Evolutionary conservation across 2,113 vertebrate species (phyloP).

Genomic region (Pangasianodon hypophthalmus): DNA sequence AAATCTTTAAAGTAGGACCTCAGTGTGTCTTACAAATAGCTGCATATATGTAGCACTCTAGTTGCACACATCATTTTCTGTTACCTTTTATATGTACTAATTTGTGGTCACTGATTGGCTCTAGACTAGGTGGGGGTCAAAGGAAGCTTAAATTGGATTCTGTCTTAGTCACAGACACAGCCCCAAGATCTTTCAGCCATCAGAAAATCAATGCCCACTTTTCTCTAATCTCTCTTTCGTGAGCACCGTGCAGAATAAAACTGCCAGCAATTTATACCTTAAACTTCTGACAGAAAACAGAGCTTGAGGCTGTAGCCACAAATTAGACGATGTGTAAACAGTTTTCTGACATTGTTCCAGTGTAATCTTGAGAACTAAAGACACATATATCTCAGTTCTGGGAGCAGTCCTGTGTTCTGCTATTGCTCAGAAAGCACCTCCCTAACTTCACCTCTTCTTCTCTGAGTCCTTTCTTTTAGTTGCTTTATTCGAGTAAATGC

Average conservation of each 20-base stretch:
- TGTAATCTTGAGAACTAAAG: not conserved
- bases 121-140: not conserved
- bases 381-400: not conserved
- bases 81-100: not conserved
- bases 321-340: not conserved
- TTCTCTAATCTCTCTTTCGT: not conserved
- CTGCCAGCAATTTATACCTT: not conserved
- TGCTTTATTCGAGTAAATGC: not conserved
- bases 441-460: not conserved
- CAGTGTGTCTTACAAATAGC: not conserved
- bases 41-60: not conserved
- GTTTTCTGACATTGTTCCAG: not conserved
- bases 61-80: not conserved
- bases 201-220: conserved; percentile 28
- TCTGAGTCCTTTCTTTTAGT: not conserved
- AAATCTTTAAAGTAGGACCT: not conserved
- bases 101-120: not conserved
- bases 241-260: conserved; percentile 10
- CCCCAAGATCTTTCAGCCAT: conserved; percentile 12
- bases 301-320: not conserved
- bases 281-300: not conserved
- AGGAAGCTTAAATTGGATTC: conserved; percentile 23
- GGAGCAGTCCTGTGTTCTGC: not conserved
- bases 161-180: conserved; percentile 17
- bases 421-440: not conserved